These are phyloP conservation scores for Lycaena phlaeas DNA, from an alignment of 2,888 invertebrate species.

Conservation along the genomic window DNA sequence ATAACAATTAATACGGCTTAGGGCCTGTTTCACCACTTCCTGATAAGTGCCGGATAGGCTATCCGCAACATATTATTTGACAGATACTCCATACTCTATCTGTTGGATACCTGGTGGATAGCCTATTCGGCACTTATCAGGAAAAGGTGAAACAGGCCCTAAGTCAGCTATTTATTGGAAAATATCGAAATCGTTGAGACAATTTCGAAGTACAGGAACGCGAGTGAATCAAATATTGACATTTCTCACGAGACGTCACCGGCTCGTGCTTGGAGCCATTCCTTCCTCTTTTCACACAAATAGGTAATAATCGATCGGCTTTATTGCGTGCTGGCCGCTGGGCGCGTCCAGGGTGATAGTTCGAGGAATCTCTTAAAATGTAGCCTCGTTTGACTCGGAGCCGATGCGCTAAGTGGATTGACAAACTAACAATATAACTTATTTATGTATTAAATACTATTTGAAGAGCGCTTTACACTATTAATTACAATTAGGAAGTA, in stretches of 20 bases:
- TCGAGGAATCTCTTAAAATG: slow-evolving; percentile 56
- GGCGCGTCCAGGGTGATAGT: slow-evolving; percentile 43
- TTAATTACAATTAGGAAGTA: too few species aligned
- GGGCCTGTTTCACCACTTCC: slow-evolving; percentile 59
- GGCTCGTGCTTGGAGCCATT: slow-evolving; percentile 50
- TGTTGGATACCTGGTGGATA: too few species aligned
- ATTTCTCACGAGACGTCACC: slow-evolving; percentile 62
- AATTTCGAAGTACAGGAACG: slow-evolving; percentile 61
- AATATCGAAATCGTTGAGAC: slow-evolving; percentile 68
- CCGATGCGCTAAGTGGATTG: slow-evolving; percentile 43
- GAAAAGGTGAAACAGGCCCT: too few species aligned
- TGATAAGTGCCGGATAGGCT: too few species aligned
- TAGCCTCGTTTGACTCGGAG: slow-evolving; percentile 40
- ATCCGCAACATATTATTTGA: too few species aligned
- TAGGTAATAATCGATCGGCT: slow-evolving; percentile 71
- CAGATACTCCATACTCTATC: too few species aligned
- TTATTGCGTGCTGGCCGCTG: slow-evolving; percentile 62
- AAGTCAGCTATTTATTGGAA: too few species aligned
- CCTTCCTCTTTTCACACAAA: slow-evolving; percentile 71
- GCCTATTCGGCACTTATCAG: too few species aligned
- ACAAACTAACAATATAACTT: slow-evolving; percentile 32
- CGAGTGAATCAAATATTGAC: slow-evolving; percentile 62
- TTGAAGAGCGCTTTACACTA: background rate
- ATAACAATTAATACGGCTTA: slow-evolving; percentile 31
- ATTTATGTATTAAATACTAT: background rate